Percentiles rank a stretch among this genome's conserved stretches.
These are phyloP conservation scores for Leptogaster cylindrica DNA, from an alignment of 2,888 invertebrate genomes.

Conservation along the genomic window DNA sequence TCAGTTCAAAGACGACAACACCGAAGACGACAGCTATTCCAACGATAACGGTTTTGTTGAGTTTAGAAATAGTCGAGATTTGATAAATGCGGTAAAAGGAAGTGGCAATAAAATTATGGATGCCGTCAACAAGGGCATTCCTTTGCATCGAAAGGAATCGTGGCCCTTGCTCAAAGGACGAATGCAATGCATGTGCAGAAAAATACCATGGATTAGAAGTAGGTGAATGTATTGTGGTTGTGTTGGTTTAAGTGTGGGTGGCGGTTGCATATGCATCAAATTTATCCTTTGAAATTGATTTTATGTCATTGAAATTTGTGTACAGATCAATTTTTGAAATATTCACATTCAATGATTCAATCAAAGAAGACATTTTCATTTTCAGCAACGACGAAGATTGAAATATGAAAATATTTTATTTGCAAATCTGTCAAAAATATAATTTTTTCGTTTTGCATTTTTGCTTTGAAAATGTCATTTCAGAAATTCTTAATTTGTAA, in stretches of 20 bases:
- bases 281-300: too few relatives aligned
- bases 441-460: too few relatives aligned
- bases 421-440: background rate
- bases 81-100: background rate
- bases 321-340: too few relatives aligned
- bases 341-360: too few relatives aligned
- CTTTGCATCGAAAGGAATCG: conserved; percentile 42
- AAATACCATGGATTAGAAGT: conserved; percentile 51
- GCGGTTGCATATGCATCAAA: too few relatives aligned
- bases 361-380: background rate
- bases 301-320: too few relatives aligned
- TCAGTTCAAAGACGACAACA: conserved; percentile 1
- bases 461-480: too few relatives aligned
- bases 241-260: too few relatives aligned
- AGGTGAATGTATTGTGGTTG: conserved; percentile 46
- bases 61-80: background rate
- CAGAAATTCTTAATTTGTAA: too few relatives aligned
- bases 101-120: conserved; percentile 17
- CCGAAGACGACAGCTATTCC: background rate
- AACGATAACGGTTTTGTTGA: background rate
- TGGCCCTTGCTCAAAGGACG: conserved; percentile 43
- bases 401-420: background rate
- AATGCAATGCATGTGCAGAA: conserved; percentile 48
- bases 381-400: background rate
- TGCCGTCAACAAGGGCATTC: conserved; percentile 25